Evolutionary conservation across 2,888 invertebrate genomes (phyloP).

Genomic region (Sarcophaga subvicina): DNA sequence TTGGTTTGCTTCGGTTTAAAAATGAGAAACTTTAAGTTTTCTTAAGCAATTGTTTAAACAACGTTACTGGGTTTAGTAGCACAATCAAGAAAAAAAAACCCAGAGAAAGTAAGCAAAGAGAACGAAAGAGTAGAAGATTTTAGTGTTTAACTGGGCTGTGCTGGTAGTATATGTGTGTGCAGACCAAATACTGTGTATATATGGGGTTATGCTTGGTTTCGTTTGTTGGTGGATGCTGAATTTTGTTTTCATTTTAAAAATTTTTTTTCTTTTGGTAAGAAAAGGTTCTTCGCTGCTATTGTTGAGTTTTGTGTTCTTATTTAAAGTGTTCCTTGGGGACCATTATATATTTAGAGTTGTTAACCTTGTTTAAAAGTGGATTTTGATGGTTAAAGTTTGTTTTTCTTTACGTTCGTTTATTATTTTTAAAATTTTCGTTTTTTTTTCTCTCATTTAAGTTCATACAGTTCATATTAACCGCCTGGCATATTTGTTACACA

Average conservation of each 20-base stretch:
- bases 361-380: slow-evolving; percentile 68
- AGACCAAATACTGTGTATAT: background rate
- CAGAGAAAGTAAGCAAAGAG: background rate
- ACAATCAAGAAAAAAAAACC: background rate
- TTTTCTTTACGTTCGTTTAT: slow-evolving; percentile 23
- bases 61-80: background rate
- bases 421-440: slow-evolving; percentile 30
- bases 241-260: background rate
- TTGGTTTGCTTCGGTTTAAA: slow-evolving; percentile 16
- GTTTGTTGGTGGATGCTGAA: background rate
- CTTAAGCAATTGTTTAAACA: slow-evolving; percentile 23
- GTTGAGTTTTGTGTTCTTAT: slow-evolving; percentile 51
- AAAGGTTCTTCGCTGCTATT: background rate
- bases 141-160: slow-evolving; percentile 2
- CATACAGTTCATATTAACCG: background rate
- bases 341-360: slow-evolving; percentile 62
- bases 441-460: background rate
- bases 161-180: background rate
- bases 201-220: slow-evolving; percentile 12
- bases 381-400: slow-evolving; percentile 64
- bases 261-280: background rate
- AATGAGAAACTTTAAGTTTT: slow-evolving; percentile 12
- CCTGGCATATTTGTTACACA: slow-evolving; percentile 23
- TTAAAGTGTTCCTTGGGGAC: slow-evolving; percentile 64
- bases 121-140: slow-evolving; percentile 3